Evolutionary conservation across 2,797 vertebrate species (phyloP).

Genomic region (Ataeniobius toweri): DNA sequence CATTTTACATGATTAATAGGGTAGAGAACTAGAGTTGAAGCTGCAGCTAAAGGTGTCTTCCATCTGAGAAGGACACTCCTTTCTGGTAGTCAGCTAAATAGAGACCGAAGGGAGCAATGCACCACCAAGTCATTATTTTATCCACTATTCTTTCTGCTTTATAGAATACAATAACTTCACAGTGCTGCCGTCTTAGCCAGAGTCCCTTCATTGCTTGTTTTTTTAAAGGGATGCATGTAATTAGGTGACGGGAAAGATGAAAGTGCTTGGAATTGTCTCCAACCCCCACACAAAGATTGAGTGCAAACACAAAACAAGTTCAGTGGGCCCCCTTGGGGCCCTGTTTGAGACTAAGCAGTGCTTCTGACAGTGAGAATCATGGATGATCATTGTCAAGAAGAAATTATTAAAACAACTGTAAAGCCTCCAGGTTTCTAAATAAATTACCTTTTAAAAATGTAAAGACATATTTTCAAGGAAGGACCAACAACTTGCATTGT

Average conservation of each 20-base stretch:
- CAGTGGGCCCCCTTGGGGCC: constrained; percentile 59
- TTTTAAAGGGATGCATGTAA: constrained; percentile 80
- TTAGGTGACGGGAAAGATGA: constrained; percentile 86
- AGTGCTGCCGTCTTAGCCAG: constrained; percentile 77
- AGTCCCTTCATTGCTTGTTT: constrained; percentile 72
- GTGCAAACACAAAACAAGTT: constrained; percentile 69
- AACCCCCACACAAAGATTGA: constrained; percentile 68
- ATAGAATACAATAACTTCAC: constrained; percentile 77
- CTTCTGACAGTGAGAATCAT: constrained; percentile 57
- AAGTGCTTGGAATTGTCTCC: constrained; percentile 74
- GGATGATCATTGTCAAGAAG: constrained; percentile 55
- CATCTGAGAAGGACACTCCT: constrained; percentile 61
- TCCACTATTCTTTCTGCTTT: constrained; percentile 63
- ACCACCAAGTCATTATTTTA: constrained; percentile 72
- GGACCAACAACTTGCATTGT: constrained; percentile 36
- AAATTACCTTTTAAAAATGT: constrained; percentile 58
- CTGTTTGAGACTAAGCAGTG: constrained; percentile 52
- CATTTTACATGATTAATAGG: constrained; percentile 70
- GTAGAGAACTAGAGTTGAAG: constrained; percentile 60
- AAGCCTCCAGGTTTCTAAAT: constrained; percentile 38
- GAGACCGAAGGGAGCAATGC: constrained; percentile 65
- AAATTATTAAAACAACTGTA: constrained; percentile 50
- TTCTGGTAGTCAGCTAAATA: constrained; percentile 65
- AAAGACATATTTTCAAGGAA: constrained; percentile 64
- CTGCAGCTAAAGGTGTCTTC: constrained; percentile 72